Base-by-base conservation (phyloP, 2,113 vertebrate species). In the Cettia cetti region DNA sequence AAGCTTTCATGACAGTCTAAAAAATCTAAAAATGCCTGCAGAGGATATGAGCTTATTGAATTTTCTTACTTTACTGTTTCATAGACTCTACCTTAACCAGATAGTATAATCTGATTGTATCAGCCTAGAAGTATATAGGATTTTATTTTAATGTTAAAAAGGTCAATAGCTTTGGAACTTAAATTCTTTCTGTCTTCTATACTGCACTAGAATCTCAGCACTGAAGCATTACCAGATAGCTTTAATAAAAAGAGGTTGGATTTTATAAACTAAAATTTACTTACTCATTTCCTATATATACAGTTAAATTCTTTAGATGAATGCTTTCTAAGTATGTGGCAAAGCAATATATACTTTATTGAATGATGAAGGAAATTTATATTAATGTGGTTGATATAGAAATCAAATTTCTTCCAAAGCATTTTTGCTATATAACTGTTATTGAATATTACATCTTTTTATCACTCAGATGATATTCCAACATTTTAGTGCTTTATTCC, bases 81-180 rank as follows among this genome's bases (percentile, higher is more conserved):
- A 98, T 90, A 97, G 94, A 96, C 89, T 97, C 79, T 95, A 96
- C 96, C 92, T 94, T 97, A 98, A 97, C 85, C 94, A 95, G 95
- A 97, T 96, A 87, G 88, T 97, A 86, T 97, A 98, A 97, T 97
- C 95, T 98, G 98, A 97, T 98, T 98, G 87, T 96, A 97, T 96
- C 94, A 94, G 87, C 94, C 76, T 95, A 93, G 96, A 97, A 97
- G 93, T 97, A 97, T 96, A 96, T 97, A 96, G 91, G 94, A 98
- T 98, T 98, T 98, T 97, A 98, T 98, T 98, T 97, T 98, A 98
- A 97, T 97, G 94, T 97, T 97, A 96, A 97, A 97, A 98, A 98
- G 92, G 90, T 97, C 96, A 96, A 79, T 97, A 97, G 91, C 92
- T 97, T 97, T 96, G 92, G 93, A 97, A 96, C 95, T 96, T 97